phyloP scores from a whole-genome alignment of 2,888 invertebrate genomes.

The Xylocampa areola region DNA sequence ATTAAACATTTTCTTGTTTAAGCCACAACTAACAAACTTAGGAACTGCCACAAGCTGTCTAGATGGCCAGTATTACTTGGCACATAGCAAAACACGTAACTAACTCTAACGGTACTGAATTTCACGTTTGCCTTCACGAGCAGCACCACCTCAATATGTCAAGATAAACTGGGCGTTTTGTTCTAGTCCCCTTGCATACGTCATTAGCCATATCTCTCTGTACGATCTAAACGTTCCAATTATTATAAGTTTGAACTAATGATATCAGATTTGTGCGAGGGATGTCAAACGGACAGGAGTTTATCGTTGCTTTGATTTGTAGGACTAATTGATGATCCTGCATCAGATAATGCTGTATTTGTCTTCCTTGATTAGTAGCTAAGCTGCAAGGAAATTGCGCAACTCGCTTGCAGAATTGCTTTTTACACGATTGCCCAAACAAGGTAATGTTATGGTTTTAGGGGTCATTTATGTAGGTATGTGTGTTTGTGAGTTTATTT shows the following conservation, averaged over 20 bases:
- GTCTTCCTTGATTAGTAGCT: too few species aligned
- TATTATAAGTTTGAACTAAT: conserved; percentile 36
- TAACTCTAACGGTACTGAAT: neutral
- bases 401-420: too few species aligned
- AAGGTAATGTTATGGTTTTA: too few species aligned
- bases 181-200: conserved; percentile 4
- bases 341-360: too few species aligned
- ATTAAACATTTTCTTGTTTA: too few species aligned
- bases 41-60: neutral
- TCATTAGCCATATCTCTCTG: conserved; percentile 31
- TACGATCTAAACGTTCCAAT: conserved; percentile 50
- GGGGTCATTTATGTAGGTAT: too few species aligned
- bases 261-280: conserved; percentile 25
- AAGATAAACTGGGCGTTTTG: conserved; percentile 12
- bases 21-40: conserved; percentile 1
- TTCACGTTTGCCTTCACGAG: neutral
- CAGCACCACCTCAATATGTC: conserved; percentile 4
- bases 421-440: too few species aligned
- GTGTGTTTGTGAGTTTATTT: too few species aligned
- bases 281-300: conserved; percentile 18
- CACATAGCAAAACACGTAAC: neutral
- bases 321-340: conserved; percentile 6
- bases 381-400: too few species aligned
- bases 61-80: neutral
- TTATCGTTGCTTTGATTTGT: conserved; percentile 17